A percentile compares a stretch with the other conserved stretches of the same genome.
Conservation (phyloP, 2,888 invertebrate species). For the Yponomeuta plumbellus region DNA sequence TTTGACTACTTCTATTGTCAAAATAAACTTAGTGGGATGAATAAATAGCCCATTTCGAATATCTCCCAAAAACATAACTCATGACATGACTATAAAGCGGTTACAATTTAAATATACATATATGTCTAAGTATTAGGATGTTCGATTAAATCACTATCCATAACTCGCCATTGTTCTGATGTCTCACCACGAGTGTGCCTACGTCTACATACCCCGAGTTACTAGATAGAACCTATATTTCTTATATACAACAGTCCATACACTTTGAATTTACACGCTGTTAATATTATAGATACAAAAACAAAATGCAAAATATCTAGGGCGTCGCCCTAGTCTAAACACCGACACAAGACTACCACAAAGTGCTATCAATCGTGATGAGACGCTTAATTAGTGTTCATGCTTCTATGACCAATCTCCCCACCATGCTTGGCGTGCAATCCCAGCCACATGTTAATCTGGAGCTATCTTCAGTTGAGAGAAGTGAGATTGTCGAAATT, state of each 20-base stretch:
- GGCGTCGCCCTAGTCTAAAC: constrained; percentile 39
- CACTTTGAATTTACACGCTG: constrained; percentile 11
- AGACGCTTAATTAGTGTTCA: constrained; percentile 8
- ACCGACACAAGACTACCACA: constrained; percentile 51
- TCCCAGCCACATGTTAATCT: too few species aligned
- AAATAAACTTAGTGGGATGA: constrained; percentile 40
- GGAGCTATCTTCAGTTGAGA: too few species aligned
- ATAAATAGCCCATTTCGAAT: constrained; percentile 38
- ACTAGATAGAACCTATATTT: constrained; percentile 8
- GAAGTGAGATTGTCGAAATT: too few species aligned
- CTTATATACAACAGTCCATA: constrained; percentile 17
- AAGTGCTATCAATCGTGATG: constrained; percentile 47
- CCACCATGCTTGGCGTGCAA: not conserved
- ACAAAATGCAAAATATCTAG: constrained; percentile 41
- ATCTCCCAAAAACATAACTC: constrained; percentile 31
- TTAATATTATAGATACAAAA: constrained; percentile 31
- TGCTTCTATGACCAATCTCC: not conserved
- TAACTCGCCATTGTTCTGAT: not conserved
- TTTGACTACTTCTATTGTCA: constrained; percentile 39
- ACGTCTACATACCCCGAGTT: constrained; percentile 2
- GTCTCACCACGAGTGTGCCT: constrained; percentile 3
- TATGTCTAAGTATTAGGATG: constrained; percentile 5
- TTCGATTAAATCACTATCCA: not conserved
- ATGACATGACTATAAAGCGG: constrained; percentile 23
- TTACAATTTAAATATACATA: constrained; percentile 18